Conservation (phyloP, 2,113 vertebrate species). For the Oncorhynchus nerka region DNA sequence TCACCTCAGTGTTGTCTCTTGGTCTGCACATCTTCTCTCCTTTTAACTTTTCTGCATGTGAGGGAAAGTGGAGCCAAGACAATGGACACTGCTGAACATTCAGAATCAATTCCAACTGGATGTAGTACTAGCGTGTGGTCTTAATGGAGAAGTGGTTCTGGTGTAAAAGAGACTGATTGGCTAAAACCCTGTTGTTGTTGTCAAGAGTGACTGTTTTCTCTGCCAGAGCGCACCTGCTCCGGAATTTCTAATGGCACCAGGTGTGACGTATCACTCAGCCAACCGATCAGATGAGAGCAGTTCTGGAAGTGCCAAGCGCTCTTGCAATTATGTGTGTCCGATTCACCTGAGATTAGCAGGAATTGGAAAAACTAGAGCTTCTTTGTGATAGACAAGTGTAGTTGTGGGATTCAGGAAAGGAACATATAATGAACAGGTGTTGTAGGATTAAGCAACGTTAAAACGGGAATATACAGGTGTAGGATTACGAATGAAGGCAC, state of each 20-base stretch:
- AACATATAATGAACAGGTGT: slow-evolving; percentile 51
- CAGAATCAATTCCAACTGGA: slow-evolving; percentile 22
- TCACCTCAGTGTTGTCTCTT: slow-evolving; percentile 12
- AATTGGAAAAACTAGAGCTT: slow-evolving; percentile 24
- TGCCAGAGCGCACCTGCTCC: slow-evolving; percentile 25
- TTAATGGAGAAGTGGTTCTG: background rate
- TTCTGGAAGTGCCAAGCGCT: slow-evolving; percentile 24
- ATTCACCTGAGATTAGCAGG: slow-evolving; percentile 48
- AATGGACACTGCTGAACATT: slow-evolving; percentile 27
- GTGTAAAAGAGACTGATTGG: slow-evolving; percentile 47
- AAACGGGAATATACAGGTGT: background rate
- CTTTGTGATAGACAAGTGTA: slow-evolving; percentile 6
- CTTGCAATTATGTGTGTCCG: slow-evolving; percentile 24
- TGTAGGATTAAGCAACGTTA: slow-evolving; percentile 33
- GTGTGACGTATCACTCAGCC: slow-evolving; percentile 38
- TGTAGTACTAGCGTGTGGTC: background rate
- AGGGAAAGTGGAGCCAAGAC: slow-evolving; percentile 49
- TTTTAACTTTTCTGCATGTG: slow-evolving; percentile 44
- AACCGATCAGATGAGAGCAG: slow-evolving; percentile 1
- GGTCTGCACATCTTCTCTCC: slow-evolving; percentile 1
- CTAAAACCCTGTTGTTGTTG: slow-evolving; percentile 20
- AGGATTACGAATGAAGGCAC: slow-evolving; percentile 7
- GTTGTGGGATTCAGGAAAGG: slow-evolving; percentile 51
- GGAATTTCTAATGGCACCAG: slow-evolving; percentile 22
- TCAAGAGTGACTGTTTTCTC: background rate